These are phyloP conservation scores for Sceloporus tristichus DNA, from an alignment of 2,113 vertebrate genomes.

Conservation along the genomic window DNA sequence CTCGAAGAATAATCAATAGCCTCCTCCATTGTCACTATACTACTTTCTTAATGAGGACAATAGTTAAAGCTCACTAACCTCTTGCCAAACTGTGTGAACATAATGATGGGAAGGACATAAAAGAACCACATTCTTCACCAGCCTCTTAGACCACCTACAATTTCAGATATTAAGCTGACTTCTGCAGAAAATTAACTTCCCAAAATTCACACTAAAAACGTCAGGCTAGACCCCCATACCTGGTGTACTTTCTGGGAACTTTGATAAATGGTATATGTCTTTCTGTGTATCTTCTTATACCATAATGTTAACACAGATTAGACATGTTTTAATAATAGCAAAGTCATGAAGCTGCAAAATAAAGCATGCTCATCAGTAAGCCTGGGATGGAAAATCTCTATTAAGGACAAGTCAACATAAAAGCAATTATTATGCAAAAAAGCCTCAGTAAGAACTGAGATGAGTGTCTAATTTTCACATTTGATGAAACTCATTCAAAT, in stretches of 20 bases:
- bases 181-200: neutral
- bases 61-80: no score
- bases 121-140: no score
- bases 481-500: neutral
- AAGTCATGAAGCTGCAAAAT: constrained; percentile 46
- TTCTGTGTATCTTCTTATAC: neutral
- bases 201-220: neutral
- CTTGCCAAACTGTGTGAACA: no score
- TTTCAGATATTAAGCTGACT: no score
- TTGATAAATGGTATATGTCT: neutral
- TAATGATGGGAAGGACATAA: no score
- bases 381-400: neutral
- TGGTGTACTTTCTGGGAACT: neutral
- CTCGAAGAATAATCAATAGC: neutral
- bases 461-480: neutral
- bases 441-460: neutral
- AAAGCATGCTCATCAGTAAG: constrained; percentile 46
- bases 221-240: no score
- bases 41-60: neutral
- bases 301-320: constrained; percentile 19
- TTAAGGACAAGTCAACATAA: neutral
- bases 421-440: neutral
- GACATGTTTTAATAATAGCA: constrained; percentile 23
- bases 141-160: no score
- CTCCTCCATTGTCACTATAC: neutral